Evolutionary conservation across 2,888 invertebrate species (phyloP), one percentile per base, ranked within the genome.

Genomic region (Tethea ocularis): DNA sequence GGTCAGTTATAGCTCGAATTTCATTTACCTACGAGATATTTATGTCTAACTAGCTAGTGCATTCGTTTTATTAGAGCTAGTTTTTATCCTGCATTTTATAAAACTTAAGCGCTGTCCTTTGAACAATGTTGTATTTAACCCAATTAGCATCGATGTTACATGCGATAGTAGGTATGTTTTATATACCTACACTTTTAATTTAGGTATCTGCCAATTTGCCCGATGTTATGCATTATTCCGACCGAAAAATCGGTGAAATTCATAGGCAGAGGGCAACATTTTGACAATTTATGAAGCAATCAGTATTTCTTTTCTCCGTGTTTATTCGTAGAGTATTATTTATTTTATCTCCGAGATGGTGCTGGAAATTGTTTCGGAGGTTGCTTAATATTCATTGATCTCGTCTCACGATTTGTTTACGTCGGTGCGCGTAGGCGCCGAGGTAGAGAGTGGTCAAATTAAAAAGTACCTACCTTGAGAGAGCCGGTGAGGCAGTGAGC

Each of bases 271-370:
- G 75, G 73, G 77, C 76, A 83, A 82, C 81, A 74, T 84, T 85
- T 84, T 86, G 85, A 85, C 88, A 89, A 91, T 89, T 90, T 91
- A 89, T 89, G 89, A 88, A 86, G 87, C 88, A 89, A 90, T 89
- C 89, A 87, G 80, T 83, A 84, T 83, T 86, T 83, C 83, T 86
- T 84, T 86, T 54, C 22, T 80, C 74, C 74, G 73, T 80, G 79
- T 88, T 87, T 88, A 87, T 89, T 87, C 82, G 77, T 77, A 80
- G 81, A 77, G 79, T 78, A 86, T 88, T 88, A 88, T 89, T 89
- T 87, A 85, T 87, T 86, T 86, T 84, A 83, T 86, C 81, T 84
- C 74, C 69, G 73, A 77, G 78, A 84, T 78, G 83, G 84, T 78
- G 81, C 74, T 86, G 84, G 83, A 86, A 86, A 89, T 89, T 88